These are phyloP conservation scores for Cephus rjabovi DNA, from an alignment of 2,888 invertebrate species.

Conservation along the genomic window DNA sequence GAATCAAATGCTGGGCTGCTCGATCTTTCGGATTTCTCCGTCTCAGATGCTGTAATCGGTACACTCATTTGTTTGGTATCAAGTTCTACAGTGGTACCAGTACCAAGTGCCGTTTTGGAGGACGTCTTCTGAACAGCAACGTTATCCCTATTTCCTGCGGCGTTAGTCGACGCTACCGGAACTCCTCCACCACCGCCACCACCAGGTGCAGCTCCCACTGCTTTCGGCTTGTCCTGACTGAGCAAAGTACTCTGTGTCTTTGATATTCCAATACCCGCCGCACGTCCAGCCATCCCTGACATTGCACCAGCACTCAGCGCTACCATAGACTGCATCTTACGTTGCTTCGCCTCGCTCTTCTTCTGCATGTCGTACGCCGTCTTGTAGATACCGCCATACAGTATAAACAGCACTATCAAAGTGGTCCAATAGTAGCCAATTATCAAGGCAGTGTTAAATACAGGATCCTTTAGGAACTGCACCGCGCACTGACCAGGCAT, in stretches of 20 bases:
- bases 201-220: slow-evolving; percentile 67
- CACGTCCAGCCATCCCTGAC: slow-evolving; percentile 90
- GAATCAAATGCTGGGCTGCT: slow-evolving; percentile 96
- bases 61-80: slow-evolving; percentile 19
- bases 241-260: slow-evolving; percentile 77
- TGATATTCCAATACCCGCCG: slow-evolving; percentile 87
- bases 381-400: slow-evolving; percentile 97
- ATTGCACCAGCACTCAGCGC: slow-evolving; percentile 90
- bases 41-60: slow-evolving; percentile 68
- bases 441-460: slow-evolving; percentile 96
- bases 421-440: slow-evolving; percentile 99
- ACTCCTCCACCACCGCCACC: slow-evolving; percentile 47
- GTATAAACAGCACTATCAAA: slow-evolving; percentile 90
- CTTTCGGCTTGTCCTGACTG: slow-evolving; percentile 79
- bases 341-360: slow-evolving; percentile 95
- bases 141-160: background rate
- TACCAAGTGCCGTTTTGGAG: background rate
- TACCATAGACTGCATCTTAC: slow-evolving; percentile 96
- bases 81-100: slow-evolving; percentile 4
- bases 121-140: background rate
- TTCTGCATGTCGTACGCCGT: slow-evolving; percentile 98
- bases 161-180: slow-evolving; percentile 15
- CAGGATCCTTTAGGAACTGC: slow-evolving; percentile 96
- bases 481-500: slow-evolving; percentile 92
- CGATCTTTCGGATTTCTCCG: slow-evolving; percentile 84